These are phyloP conservation scores for Allygus modestus DNA, from an alignment of 2,888 invertebrate genomes.

Conservation along the genomic window DNA sequence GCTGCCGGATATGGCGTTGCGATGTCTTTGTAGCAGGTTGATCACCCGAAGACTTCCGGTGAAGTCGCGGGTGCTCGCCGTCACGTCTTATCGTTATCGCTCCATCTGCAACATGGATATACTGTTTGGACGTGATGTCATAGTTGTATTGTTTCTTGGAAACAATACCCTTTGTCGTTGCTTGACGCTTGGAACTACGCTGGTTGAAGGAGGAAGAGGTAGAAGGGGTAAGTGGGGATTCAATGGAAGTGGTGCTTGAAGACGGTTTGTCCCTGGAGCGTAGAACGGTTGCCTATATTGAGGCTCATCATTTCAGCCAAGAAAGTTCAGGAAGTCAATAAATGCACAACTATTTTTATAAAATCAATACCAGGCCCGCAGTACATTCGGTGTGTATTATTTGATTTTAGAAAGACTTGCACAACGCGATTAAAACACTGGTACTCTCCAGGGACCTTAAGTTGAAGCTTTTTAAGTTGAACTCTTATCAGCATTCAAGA, in stretches of 20 bases:
- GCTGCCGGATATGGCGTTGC: constrained; percentile 54
- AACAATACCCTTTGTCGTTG: constrained; percentile 42
- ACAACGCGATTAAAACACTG: too few relatives aligned
- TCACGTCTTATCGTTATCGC: constrained; percentile 2
- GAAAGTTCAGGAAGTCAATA: too few relatives aligned
- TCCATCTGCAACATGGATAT: constrained; percentile 30
- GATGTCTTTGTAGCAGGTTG: constrained; percentile 57
- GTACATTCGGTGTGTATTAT: too few relatives aligned
- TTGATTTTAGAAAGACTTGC: too few relatives aligned
- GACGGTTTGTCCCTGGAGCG: too few relatives aligned
- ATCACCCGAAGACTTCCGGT: constrained; percentile 56
- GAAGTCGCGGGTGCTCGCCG: neutral
- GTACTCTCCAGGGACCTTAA: too few relatives aligned
- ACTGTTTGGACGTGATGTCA: constrained; percentile 52
- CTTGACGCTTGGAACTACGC: constrained; percentile 66
- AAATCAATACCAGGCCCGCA: too few relatives aligned
- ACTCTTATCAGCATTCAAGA: too few relatives aligned
- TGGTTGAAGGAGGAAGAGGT: constrained; percentile 63
- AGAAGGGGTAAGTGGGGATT: neutral
- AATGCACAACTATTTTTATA: too few relatives aligned
- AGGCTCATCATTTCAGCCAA: too few relatives aligned
- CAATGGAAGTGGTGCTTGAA: neutral
- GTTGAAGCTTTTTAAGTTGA: too few relatives aligned
- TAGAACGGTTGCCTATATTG: too few relatives aligned
- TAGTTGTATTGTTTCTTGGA: constrained; percentile 34